Evolutionary conservation across 2,888 invertebrate species (phyloP), one percentile per base, ranked within the genome.

Genomic region (Cheilosia impressa): DNA sequence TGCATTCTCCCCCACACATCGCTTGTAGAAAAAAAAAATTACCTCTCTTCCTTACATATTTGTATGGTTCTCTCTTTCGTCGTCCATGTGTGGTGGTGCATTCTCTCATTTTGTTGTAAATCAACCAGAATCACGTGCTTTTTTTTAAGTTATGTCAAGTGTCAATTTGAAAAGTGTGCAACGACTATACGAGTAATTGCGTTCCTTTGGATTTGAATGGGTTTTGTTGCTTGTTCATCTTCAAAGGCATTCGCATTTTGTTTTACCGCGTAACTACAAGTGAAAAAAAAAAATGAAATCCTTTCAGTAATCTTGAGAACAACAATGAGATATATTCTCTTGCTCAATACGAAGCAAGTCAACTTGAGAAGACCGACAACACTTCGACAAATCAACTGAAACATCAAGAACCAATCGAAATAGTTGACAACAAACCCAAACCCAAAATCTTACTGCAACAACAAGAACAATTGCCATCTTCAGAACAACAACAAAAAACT

Each of bases 271-370:
- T 52, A 65, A 45, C 34, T 19, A 47, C 41, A 50, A 72, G 79
- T 79, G 72, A 65, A 55, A 55, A 47, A 15, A 58, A 73, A 60
- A 77, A 80, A 77, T 47, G 19, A 31, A 88, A 89, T 89, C 89
- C 88, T 92, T 92, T 85, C 91, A 92, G 92, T 91, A 91, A 92
- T 89, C 91, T 92, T 91, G 92, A 92, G 89, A 92, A 92, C 89
- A 90, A 91, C 90, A 89, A 92, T 92, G 92, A 92, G 90, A 92
- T 92, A 89, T 92, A 92, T 89, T 92, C 92, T 88, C 90, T 91
- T 90, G 91, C 90, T 88, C 92, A 92, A 91, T 91, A 91, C 90
- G 92, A 92, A 90, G 92, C 92, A 90, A 90, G 89, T 88, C 88
- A 90, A 89, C 81, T 89, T 63, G 87, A 89, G 82, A 89, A 88